Percentiles rank a stretch among this genome's conserved stretches.
Evolutionary conservation across 2,888 invertebrate genomes (phyloP).

Genomic region (Lacanobia wlatinum): DNA sequence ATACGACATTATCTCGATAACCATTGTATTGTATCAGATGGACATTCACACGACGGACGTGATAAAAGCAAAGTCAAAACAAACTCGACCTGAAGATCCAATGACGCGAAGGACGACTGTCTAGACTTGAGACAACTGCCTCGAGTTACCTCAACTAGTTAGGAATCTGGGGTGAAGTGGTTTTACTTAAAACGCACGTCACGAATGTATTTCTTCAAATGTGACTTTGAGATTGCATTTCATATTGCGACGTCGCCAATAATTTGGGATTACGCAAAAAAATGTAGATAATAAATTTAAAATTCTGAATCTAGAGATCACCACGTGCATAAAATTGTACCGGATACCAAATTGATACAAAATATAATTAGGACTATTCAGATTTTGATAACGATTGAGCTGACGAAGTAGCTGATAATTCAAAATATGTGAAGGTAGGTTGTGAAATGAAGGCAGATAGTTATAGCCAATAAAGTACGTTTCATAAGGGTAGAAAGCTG

Average conservation of each 20-base stretch:
- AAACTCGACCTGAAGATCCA: slow-evolving; percentile 29
- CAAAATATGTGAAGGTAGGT: not conserved
- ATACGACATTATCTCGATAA: slow-evolving; percentile 41
- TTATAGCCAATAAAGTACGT: slow-evolving; percentile 31
- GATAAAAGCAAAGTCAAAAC: slow-evolving; percentile 39
- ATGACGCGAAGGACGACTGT: slow-evolving; percentile 52
- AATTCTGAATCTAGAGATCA: not conserved
- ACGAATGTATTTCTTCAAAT: not conserved
- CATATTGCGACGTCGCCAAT: not conserved
- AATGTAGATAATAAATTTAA: too few relatives aligned
- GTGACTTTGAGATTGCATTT: not conserved
- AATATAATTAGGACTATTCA: slow-evolving; percentile 1
- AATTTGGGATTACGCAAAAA: not conserved
- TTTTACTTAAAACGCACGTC: not conserved
- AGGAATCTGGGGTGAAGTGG: not conserved
- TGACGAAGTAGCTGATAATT: slow-evolving; percentile 10
- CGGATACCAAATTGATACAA: not conserved
- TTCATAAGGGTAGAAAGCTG: slow-evolving; percentile 42
- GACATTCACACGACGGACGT: slow-evolving; percentile 38
- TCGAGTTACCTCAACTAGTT: slow-evolving; percentile 36
- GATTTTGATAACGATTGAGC: slow-evolving; percentile 21
- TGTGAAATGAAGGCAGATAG: not conserved
- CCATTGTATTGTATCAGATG: slow-evolving; percentile 47
- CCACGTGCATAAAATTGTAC: not conserved
- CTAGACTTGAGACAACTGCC: slow-evolving; percentile 48